Evolutionary conservation across 2,888 invertebrate species (phyloP).

Genomic region (Macrophya annulata): DNA sequence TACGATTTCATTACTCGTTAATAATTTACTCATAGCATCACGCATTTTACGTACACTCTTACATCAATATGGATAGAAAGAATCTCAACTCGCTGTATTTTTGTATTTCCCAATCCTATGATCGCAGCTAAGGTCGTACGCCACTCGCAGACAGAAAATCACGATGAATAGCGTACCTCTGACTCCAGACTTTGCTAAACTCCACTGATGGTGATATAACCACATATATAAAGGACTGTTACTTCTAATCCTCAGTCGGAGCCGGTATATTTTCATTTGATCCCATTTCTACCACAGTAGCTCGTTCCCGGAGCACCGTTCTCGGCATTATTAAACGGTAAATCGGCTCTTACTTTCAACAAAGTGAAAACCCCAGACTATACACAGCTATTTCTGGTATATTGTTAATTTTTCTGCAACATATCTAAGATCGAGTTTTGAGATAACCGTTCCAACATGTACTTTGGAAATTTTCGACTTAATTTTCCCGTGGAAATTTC

Average conservation of each 20-base stretch:
- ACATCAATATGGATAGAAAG: neutral
- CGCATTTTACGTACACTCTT: neutral
- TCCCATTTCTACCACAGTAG: constrained; percentile 51
- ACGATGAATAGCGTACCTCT: constrained; percentile 45
- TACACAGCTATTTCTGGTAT: constrained; percentile 1
- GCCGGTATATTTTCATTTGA: constrained; percentile 67
- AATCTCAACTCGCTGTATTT: neutral
- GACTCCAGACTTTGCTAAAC: constrained; percentile 50
- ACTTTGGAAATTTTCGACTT: neutral
- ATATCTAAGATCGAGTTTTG: neutral
- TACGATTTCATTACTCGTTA: neutral
- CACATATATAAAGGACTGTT: constrained; percentile 60
- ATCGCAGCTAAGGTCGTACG: constrained; percentile 33
- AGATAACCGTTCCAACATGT: neutral
- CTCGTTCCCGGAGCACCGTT: constrained; percentile 49
- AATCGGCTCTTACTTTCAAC: constrained; percentile 58
- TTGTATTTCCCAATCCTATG: constrained; percentile 35
- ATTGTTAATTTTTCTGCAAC: constrained; percentile 16
- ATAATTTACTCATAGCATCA: neutral
- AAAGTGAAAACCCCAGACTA: constrained; percentile 54
- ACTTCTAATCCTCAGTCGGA: constrained; percentile 67
- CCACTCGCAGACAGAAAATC: constrained; percentile 21
- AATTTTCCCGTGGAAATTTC: neutral
- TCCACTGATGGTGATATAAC: constrained; percentile 54
- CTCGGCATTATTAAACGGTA: constrained; percentile 63